These are phyloP conservation scores for Lepidocolaptes lacrymiger DNA, from an alignment of 2,797 vertebrate genomes.

Conservation along the genomic window DNA sequence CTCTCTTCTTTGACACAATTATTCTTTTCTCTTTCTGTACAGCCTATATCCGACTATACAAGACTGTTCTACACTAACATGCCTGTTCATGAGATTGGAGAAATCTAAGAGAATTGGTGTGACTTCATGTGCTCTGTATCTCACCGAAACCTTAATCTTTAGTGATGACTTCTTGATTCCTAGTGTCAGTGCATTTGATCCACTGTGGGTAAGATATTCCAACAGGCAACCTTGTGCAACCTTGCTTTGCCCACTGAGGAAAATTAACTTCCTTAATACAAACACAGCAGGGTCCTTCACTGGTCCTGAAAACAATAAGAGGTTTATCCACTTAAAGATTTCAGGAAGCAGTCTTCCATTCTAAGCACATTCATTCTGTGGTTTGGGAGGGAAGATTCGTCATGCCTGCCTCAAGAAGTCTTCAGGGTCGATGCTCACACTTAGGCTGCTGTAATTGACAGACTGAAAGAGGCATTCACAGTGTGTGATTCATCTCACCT, in stretches of 20 bases:
- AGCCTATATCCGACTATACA: not conserved
- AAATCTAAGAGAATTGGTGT: not conserved
- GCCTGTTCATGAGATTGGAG: not conserved
- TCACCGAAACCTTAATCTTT: not conserved
- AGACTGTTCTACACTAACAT: not conserved
- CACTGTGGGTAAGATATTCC: not conserved
- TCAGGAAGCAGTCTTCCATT: not conserved
- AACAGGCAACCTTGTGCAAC: not conserved
- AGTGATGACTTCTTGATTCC: not conserved
- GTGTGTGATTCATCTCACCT: slow-evolving; percentile 46
- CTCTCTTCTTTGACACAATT: not conserved
- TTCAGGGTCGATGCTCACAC: not conserved
- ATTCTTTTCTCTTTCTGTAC: not conserved
- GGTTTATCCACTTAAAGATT: not conserved
- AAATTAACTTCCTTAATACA: not conserved
- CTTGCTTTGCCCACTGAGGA: not conserved
- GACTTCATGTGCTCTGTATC: not conserved
- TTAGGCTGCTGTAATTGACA: not conserved
- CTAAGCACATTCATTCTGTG: not conserved
- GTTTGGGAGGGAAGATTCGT: not conserved
- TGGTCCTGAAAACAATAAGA: not conserved
- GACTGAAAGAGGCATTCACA: not conserved
- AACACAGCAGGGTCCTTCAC: not conserved
- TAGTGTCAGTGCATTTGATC: not conserved
- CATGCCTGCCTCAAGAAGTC: not conserved